Evolutionary conservation across 2,888 invertebrate genomes (phyloP).

Genomic region (Eulithis testata): DNA sequence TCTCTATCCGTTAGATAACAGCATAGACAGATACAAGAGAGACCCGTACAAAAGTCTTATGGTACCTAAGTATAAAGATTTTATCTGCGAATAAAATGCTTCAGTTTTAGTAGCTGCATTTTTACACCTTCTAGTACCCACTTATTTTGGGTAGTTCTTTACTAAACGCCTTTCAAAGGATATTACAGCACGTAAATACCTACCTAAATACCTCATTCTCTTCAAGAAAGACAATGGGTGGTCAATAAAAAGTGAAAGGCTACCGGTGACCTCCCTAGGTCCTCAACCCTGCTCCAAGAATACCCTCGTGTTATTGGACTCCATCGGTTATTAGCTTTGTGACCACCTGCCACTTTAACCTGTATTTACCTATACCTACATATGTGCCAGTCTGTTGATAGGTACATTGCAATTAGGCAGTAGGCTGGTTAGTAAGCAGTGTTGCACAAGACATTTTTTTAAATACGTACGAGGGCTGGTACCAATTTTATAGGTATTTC

Average conservation of each 20-base stretch:
- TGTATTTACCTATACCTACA: conserved; percentile 15
- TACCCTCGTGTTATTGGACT: conserved; percentile 28
- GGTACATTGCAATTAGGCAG: conserved; percentile 13
- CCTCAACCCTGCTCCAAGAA: conserved; percentile 30
- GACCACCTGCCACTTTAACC: conserved; percentile 29
- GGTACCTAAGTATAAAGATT: no score
- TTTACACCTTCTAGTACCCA: no score
- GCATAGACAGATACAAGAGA: no score
- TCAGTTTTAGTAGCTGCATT: no score
- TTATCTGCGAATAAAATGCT: no score
- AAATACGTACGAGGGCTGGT: no score
- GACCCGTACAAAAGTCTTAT: no score
- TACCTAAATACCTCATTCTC: conserved; percentile 3
- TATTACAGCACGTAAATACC: neutral
- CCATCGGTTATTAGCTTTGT: conserved; percentile 27
- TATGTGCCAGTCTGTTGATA: conserved; percentile 6
- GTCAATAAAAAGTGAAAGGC: conserved; percentile 30
- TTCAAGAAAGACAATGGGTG: conserved; percentile 15
- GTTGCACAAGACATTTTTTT: no score
- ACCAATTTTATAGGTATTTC: no score
- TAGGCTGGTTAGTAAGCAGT: neutral
- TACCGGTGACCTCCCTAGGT: conserved; percentile 26
- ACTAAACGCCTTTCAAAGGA: conserved; percentile 3
- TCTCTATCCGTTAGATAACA: no score
- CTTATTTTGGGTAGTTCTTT: neutral